phyloP scores from a whole-genome alignment of 2,797 vertebrate species.

The Bradypus variegatus region DNA sequence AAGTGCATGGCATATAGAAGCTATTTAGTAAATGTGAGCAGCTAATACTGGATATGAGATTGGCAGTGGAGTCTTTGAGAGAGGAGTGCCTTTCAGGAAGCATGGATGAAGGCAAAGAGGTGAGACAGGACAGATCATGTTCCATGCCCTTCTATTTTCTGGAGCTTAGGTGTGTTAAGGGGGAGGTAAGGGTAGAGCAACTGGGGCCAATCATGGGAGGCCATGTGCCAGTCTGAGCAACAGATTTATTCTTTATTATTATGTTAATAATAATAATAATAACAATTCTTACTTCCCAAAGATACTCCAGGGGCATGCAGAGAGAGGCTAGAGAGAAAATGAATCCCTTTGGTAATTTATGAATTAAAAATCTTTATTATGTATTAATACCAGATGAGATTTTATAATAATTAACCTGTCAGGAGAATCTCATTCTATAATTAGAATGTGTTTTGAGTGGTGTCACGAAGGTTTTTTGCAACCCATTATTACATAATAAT shows the following conservation, averaged over 20 bases:
- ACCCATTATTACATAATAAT: not conserved
- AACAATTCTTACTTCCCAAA: not conserved
- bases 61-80: not conserved
- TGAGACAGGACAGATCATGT: not conserved
- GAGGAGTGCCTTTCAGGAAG: not conserved
- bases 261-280: not conserved
- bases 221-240: not conserved
- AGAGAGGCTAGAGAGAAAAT: not conserved
- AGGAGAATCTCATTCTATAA: not conserved
- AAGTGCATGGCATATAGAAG: not conserved
- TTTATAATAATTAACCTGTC: slow-evolving; percentile 6
- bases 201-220: not conserved
- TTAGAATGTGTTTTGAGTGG: slow-evolving; percentile 6
- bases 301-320: not conserved
- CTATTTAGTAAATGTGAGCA: not conserved
- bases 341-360: slow-evolving; percentile 16
- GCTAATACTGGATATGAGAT: not conserved
- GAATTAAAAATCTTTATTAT: slow-evolving; percentile 18
- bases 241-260: not conserved
- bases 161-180: not conserved
- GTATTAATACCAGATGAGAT: not conserved
- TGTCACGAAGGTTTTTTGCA: not conserved
- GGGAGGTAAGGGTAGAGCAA: not conserved
- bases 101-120: not conserved
- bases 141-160: not conserved